Percentiles rank a stretch among this genome's conserved stretches.
Evolutionary conservation across 2,888 invertebrate genomes (phyloP).

Genomic region (Drosophila differens): DNA sequence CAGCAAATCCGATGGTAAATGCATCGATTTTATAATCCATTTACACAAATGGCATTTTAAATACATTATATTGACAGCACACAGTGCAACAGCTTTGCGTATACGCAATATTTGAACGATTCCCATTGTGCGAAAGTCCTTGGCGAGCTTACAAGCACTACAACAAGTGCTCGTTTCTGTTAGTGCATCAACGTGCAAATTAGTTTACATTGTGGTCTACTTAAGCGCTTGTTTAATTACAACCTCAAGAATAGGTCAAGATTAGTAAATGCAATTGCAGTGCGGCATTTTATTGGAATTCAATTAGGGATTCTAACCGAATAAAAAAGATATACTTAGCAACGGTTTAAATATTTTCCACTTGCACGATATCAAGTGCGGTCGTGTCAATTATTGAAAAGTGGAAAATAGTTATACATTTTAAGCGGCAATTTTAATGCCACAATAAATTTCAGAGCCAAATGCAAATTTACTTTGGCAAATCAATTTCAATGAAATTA

Average conservation of each 20-base stretch:
- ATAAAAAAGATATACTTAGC: neutral
- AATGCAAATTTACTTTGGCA: neutral
- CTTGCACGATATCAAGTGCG: neutral
- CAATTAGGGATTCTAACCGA: neutral
- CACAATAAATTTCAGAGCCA: neutral
- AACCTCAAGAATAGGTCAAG: constrained; percentile 9
- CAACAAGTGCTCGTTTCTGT: constrained; percentile 7
- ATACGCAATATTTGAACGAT: constrained; percentile 63
- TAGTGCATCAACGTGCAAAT: constrained; percentile 48
- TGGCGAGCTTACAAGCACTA: constrained; percentile 23
- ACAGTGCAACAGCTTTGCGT: constrained; percentile 56
- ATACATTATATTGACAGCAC: constrained; percentile 68
- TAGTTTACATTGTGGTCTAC: constrained; percentile 49
- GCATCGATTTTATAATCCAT: constrained; percentile 80
- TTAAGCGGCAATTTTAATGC: neutral
- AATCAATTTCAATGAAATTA: neutral
- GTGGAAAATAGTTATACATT: neutral
- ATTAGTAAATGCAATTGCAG: neutral
- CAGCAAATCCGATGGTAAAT: constrained; percentile 46
- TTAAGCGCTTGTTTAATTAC: constrained; percentile 62
- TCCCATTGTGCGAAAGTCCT: constrained; percentile 25
- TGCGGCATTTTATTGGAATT: neutral
- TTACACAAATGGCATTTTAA: constrained; percentile 79
- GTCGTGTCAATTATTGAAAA: neutral
- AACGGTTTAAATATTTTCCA: neutral